phyloP scores from a whole-genome alignment of 2,888 invertebrate species.

The Gastrophysa polygoni region DNA sequence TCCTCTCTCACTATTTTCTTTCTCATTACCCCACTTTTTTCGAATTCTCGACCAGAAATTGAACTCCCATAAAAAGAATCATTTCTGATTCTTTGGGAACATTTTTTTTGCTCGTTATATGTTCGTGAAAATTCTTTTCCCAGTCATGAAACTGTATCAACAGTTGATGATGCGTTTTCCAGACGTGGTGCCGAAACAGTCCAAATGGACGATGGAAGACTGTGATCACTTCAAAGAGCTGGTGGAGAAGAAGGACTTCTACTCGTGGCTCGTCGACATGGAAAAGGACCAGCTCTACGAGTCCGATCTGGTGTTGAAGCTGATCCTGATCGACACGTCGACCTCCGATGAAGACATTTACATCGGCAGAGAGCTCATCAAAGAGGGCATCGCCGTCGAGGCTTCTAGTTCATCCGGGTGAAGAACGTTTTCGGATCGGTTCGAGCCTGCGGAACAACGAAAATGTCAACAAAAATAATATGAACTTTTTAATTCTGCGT shows the following conservation, averaged over 20 bases:
- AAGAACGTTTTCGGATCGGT: too few relatives aligned
- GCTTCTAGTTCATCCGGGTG: too few relatives aligned
- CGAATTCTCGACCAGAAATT: too few relatives aligned
- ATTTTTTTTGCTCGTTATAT: too few relatives aligned
- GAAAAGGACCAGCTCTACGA: slow-evolving; percentile 67
- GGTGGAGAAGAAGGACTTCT: slow-evolving; percentile 72
- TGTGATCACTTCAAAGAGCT: slow-evolving; percentile 74
- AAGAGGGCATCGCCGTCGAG: slow-evolving; percentile 60
- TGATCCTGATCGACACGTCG: slow-evolving; percentile 75
- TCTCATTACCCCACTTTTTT: too few relatives aligned
- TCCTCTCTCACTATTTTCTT: too few relatives aligned
- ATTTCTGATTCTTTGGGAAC: too few relatives aligned
- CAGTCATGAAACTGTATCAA: not conserved
- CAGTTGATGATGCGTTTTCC: slow-evolving; percentile 23
- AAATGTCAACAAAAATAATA: too few relatives aligned
- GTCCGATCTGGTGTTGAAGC: slow-evolving; percentile 66
- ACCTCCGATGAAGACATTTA: slow-evolving; percentile 70
- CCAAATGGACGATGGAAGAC: slow-evolving; percentile 75
- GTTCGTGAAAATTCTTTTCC: too few relatives aligned
- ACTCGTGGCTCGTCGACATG: slow-evolving; percentile 69
- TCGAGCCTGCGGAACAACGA: too few relatives aligned
- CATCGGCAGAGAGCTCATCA: slow-evolving; percentile 69
- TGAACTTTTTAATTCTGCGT: too few relatives aligned
- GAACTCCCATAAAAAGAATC: too few relatives aligned
- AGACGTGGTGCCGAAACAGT: slow-evolving; percentile 62